These are phyloP conservation scores for Suillia variegata DNA, from an alignment of 2,888 invertebrate species.

Conservation along the genomic window DNA sequence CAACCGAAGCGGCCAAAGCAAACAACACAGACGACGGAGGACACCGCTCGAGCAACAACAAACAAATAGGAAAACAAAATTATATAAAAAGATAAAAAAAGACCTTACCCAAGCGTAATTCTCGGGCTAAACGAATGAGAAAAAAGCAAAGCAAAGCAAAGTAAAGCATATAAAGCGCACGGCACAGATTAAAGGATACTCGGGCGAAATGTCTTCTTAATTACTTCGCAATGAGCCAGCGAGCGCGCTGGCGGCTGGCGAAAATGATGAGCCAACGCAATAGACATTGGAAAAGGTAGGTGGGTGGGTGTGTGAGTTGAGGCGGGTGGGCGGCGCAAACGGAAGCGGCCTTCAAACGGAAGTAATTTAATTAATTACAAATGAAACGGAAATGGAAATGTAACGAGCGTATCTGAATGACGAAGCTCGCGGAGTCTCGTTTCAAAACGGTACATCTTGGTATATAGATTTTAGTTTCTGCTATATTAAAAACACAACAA, in stretches of 20 bases:
- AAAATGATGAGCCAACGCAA: no score
- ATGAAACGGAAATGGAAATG: constrained; percentile 36
- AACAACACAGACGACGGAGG: background rate
- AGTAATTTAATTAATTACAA: constrained; percentile 55
- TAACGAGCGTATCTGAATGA: constrained; percentile 16
- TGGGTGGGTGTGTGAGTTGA: background rate
- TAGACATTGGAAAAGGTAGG: background rate
- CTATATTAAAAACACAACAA: no score
- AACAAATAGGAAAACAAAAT: no score
- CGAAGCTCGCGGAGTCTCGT: no score
- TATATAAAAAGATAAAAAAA: no score
- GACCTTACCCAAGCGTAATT: no score
- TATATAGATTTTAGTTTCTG: no score
- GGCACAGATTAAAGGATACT: constrained; percentile 55
- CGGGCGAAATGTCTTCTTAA: constrained; percentile 53
- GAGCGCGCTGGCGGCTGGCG: no score
- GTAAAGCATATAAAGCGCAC: constrained; percentile 45
- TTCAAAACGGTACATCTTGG: no score
- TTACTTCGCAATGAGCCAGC: constrained; percentile 46
- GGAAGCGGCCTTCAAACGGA: constrained; percentile 43
- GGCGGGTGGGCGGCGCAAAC: constrained; percentile 17
- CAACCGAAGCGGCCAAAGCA: constrained; percentile 36
- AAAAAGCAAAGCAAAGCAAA: constrained; percentile 17
- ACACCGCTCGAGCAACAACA: no score
- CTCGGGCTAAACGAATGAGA: background rate